Base-by-base conservation (phyloP, 2,888 invertebrate genomes). In the Podabrus alpinus region DNA sequence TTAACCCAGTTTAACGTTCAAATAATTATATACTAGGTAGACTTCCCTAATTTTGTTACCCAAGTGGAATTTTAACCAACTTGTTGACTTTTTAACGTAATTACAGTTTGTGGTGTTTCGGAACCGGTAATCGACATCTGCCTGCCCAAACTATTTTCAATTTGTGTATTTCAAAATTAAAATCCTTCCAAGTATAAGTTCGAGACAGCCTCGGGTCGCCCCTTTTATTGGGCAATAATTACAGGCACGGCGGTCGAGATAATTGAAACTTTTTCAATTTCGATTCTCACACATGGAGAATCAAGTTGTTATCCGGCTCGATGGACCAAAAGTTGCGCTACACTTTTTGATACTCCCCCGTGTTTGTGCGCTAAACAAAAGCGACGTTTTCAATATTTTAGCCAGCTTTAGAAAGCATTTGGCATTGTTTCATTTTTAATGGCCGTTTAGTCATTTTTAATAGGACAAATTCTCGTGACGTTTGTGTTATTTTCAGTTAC, bases 391-490 rank as follows among this genome's bases (percentile, higher is more conserved):
- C 13, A 45, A 45, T 45, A 45, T 45, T 45, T 45, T 45, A 45
- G n/a, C 45, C n/a, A n/a, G 45, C 45, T 45, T 45, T 45, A 45
- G 45, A 16, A 64, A 64, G 62, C 17, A 19, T 64, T 64, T 64
- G 19, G 62, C 62, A 64, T 64, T 64, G 62, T 64, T 64, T 64
- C 21, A 64, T 64, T 64, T 64, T 64, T 19, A 64, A 64, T 64
- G 13, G 62, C 21, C 13, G 62, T 21, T 64, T 64, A 60, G 24
- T 67, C 70, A 67, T 60, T 59, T 15, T 66, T 69, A 70, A 70
- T 16, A 17, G 19, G 68, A 74, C 74, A 74, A 74, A 74, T 75
- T 75, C 69, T 29, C 25, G 25, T 66, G 72, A 75, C 69, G 71
- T 62, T 71, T 73, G 67, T 64, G 64, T 71, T 75, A 72, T 69